These are phyloP conservation scores for Antechinus stuartii DNA, from an alignment of 2,113 vertebrate species.

Conservation along the genomic window DNA sequence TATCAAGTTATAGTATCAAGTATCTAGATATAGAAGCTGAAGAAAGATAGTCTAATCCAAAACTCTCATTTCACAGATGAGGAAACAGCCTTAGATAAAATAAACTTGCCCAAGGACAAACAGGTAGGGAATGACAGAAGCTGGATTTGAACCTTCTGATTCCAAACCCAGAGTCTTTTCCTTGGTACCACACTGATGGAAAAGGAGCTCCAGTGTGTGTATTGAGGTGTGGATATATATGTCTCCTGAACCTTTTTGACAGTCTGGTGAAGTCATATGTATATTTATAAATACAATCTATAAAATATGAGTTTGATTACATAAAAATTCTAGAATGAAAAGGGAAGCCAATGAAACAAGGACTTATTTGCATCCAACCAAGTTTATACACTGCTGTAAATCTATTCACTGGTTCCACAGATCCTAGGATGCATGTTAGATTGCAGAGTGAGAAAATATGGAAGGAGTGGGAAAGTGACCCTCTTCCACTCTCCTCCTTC, in stretches of 20 bases:
- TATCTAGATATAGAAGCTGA: background rate
- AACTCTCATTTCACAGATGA: background rate
- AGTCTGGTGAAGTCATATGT: background rate
- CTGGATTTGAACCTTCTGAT: background rate
- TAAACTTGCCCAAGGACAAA: too few relatives aligned
- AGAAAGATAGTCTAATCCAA: background rate
- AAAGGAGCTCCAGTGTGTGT: background rate
- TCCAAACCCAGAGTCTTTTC: background rate
- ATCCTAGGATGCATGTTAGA: background rate
- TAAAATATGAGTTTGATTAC: background rate
- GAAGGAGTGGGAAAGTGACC: constrained; percentile 52
- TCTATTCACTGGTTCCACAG: background rate
- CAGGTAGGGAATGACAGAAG: background rate
- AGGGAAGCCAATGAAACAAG: background rate
- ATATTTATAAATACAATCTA: background rate
- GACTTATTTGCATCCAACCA: background rate
- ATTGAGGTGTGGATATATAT: background rate
- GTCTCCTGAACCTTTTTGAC: background rate
- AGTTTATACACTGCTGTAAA: background rate
- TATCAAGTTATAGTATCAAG: background rate
- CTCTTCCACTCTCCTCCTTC: constrained; percentile 55
- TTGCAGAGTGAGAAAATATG: constrained; percentile 68
- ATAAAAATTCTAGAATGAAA: background rate
- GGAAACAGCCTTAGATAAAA: background rate
- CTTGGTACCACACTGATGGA: background rate